phyloP scores from a whole-genome alignment of 2,113 vertebrate species.

The Mus spicilegus region DNA sequence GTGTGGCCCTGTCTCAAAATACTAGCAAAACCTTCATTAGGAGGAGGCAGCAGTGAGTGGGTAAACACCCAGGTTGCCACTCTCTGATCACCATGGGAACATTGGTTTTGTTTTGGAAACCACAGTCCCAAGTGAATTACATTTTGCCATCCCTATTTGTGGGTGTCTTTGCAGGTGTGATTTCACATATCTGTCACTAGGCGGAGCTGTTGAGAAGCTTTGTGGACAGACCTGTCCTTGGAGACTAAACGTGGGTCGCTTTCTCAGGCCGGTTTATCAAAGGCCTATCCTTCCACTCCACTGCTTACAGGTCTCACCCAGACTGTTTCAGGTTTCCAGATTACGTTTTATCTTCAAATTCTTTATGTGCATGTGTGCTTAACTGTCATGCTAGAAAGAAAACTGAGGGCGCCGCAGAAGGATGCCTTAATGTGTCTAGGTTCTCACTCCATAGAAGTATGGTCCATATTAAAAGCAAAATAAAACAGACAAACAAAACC shows the following conservation, averaged over 20 bases:
- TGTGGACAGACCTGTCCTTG: background rate
- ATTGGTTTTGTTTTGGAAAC: background rate
- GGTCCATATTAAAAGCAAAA: background rate
- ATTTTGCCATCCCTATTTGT: rapidly evolving
- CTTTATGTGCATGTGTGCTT: too few relatives aligned
- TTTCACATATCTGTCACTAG: background rate
- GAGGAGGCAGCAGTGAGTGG: background rate
- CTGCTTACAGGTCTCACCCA: background rate
- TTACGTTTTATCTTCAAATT: background rate
- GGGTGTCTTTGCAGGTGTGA: background rate
- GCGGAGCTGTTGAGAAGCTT: background rate
- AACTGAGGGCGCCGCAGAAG: background rate
- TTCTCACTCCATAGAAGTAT: background rate
- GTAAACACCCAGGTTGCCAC: background rate
- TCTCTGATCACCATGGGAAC: background rate
- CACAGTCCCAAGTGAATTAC: background rate
- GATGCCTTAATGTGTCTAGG: background rate
- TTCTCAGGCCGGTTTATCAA: background rate
- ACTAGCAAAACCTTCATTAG: background rate
- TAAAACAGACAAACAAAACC: background rate
- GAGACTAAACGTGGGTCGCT: background rate
- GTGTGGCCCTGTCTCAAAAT: background rate
- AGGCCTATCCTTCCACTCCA: background rate
- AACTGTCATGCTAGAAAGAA: background rate
- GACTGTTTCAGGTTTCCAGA: background rate